Base-by-base conservation (phyloP, 2,113 vertebrate species). In the Xiphorhynchus elegans region DNA sequence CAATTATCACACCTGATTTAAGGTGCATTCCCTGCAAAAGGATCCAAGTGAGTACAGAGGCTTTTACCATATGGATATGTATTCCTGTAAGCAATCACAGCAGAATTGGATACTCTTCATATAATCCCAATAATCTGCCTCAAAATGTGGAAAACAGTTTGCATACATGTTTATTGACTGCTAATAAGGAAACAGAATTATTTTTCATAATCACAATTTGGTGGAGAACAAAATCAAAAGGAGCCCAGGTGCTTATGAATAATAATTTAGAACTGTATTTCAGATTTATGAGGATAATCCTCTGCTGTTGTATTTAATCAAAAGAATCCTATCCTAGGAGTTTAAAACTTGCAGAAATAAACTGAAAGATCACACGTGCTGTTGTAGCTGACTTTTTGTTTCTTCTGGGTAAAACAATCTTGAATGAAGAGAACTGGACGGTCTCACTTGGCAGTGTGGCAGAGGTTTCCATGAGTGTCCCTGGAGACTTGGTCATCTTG, bases 261-360 rank as follows among this genome's bases (percentile, higher is more conserved):
- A 84, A 59, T 63, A 50, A 42, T 69, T 75, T 83, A n/a, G 40
- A 89, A 88, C 16, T 35, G 2, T n/a, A 39, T 76, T 84, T 84
- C 72, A 64, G 13, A 60, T 82, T 79, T 72, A 87, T 64, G 73
- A 87, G 29, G 29, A 60, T 95, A 89, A 89, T 89, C 24, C 26
- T 88, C 9, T 39, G 55, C 28, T 79, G 23, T 55, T 94, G 17
- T 83, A 56, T 70, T 81, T 52, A 76, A 59, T 90, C 37, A 64
- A 59, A 82, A 78, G 33, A 75, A 68, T 60, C 21, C 19, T 33
- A 15, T 89, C 73, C 15, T 59, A 40, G 59, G 64, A 49, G 44
- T 94, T 89, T 92, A 60, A 68, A 95, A 60, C 64, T 87, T 89
- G 40, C n/a, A 87, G 52, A 75, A 92, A 72, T 82, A 68, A 78